A percentile compares a stretch with the other conserved stretches of the same genome.
phyloP scores from a whole-genome alignment of 2,113 vertebrate species.

The Abramis brama region DNA sequence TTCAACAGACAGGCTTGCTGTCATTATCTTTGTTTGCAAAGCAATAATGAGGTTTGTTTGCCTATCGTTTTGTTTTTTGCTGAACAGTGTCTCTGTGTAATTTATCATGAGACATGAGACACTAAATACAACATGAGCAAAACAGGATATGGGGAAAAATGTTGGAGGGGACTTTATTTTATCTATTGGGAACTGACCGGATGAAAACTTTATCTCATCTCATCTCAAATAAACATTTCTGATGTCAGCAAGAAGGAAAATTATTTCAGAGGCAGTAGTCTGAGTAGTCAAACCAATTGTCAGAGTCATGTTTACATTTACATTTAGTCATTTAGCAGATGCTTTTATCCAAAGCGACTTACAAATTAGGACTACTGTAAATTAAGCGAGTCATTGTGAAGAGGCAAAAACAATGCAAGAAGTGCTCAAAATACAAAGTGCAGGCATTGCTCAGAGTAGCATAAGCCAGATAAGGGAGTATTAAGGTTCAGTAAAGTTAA shows the following conservation, averaged over 20 bases:
- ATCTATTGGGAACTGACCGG: not conserved
- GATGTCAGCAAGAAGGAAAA: not conserved
- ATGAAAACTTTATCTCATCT: not conserved
- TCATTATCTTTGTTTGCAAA: slow-evolving; percentile 13
- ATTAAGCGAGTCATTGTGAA: too few species aligned
- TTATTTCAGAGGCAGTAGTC: not conserved
- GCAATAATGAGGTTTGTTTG: not conserved
- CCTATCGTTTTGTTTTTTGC: not conserved
- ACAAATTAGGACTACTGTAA: too few species aligned
- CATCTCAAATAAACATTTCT: too few species aligned
- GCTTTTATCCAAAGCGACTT: too few species aligned
- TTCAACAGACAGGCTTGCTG: not conserved
- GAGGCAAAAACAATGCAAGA: too few species aligned
- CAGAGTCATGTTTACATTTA: too few species aligned
- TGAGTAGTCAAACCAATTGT: too few species aligned
- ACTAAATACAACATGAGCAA: not conserved
- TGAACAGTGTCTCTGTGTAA: not conserved
- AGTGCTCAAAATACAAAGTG: too few species aligned
- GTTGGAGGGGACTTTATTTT: not conserved
- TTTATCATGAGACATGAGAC: not conserved
- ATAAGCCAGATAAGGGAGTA: too few species aligned
- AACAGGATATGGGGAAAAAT: not conserved
- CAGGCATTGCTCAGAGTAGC: too few species aligned
- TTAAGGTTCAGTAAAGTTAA: too few species aligned
- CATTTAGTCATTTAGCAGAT: too few species aligned